Evolutionary conservation across 1,140 invertebrate species (phyloP), one percentile per base, ranked within the genome.

Genomic region (Teleogryllus occipitalis): DNA sequence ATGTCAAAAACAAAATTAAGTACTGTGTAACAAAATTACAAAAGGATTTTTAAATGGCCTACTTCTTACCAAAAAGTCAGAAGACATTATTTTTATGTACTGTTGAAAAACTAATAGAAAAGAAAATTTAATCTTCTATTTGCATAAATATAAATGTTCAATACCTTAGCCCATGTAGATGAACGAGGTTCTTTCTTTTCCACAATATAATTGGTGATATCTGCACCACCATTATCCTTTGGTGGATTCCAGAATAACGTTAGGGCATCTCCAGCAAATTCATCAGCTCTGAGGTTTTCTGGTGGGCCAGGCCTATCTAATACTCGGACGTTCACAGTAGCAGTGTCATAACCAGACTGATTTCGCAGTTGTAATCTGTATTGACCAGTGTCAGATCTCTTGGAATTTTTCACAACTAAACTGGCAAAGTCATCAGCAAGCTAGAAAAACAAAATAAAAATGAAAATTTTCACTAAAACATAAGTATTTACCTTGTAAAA

Each of bases 241-340:
- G 98, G 98, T 83, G 97, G 95, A 84, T 93, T 94, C 98, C 98
- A 99, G 87, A 93, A 96, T 7, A 99, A 88, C 0, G 97, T 98
- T 22, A 99, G 90, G 74, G 95, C 93, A 87, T 99, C 97, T 8
- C 97, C 98, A 80, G 93, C 95, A 84, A 99, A 97, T 84, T 99
- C 97, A 82, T 97, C 95, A 54, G 95, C 96, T 76, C 91, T 91
- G 21, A 96, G 90, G 88, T 96, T 95, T 83, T 93, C 92, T 76
- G 97, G 98, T 83, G 94, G 92, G 81, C 90, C 89, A 76, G 98
- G 96, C 84, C 95, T 90, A 87, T 99, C 97, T 8, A 99, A 88
- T 0, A 99, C 97, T 80, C 93, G 94, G 8, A 99, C 97, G 85
- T 97, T 98, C 81, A 98, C 91, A 0, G 93, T 96, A 0, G 95